Percentiles rank a stretch among this genome's conserved stretches.
These are phyloP conservation scores for Epizoanthus stellaris DNA, from an alignment of 92 coral and sea anemone genomes.

Conservation along the genomic window DNA sequence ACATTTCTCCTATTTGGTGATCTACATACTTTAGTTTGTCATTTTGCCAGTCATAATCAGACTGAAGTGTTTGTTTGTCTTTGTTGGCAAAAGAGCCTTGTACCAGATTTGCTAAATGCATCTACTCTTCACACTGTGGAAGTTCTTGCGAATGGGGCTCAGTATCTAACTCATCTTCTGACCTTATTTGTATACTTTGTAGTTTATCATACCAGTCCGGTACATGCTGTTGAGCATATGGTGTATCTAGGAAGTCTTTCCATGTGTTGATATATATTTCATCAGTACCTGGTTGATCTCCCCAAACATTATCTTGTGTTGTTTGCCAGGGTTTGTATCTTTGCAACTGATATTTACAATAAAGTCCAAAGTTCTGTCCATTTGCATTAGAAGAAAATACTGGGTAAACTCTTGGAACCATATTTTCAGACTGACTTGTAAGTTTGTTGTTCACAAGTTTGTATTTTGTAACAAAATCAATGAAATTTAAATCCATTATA, in stretches of 20 bases:
- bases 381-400: slow-evolving; percentile 45
- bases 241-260: slow-evolving; percentile 48
- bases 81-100: slow-evolving; percentile 30
- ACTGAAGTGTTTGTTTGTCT: slow-evolving; percentile 22
- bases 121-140: slow-evolving; percentile 56
- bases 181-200: neutral
- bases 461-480: slow-evolving; percentile 51
- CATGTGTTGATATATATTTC: slow-evolving; percentile 42
- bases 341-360: slow-evolving; percentile 37
- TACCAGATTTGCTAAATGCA: slow-evolving; percentile 61
- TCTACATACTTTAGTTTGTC: slow-evolving; percentile 39
- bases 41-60: slow-evolving; percentile 46
- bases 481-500: too few species aligned
- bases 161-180: slow-evolving; percentile 27
- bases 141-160: slow-evolving; percentile 24
- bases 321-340: slow-evolving; percentile 50
- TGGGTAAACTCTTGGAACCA: slow-evolving; percentile 47
- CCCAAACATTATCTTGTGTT: slow-evolving; percentile 56
- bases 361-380: slow-evolving; percentile 42
- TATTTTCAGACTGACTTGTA: slow-evolving; percentile 43
- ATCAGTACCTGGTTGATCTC: slow-evolving; percentile 37
- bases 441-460: slow-evolving; percentile 57
- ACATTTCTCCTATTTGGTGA: slow-evolving; percentile 57
- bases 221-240: slow-evolving; percentile 24
- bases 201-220: slow-evolving; percentile 42